Conservation (phyloP, 2,888 invertebrate species). For the Dicycla oo region DNA sequence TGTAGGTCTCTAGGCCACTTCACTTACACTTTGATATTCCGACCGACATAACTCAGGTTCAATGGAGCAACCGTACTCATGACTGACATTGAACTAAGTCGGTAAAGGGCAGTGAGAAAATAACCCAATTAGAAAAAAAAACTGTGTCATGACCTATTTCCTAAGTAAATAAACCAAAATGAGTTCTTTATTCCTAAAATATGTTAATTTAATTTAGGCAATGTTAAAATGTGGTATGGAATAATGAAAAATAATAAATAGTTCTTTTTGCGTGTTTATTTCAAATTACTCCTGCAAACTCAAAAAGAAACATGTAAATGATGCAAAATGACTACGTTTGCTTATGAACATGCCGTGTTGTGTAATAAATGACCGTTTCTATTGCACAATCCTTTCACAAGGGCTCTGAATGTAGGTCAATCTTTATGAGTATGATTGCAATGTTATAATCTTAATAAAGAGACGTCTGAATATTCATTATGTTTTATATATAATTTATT, state of each 20-base stretch:
- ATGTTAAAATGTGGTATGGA: slow-evolving; percentile 9
- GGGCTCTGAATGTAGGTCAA: slow-evolving; percentile 90
- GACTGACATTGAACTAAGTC: slow-evolving; percentile 91
- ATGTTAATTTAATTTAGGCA: slow-evolving; percentile 28
- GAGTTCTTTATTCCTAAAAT: slow-evolving; percentile 28
- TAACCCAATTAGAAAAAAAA: slow-evolving; percentile 84
- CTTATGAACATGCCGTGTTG: slow-evolving; percentile 88
- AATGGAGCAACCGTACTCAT: slow-evolving; percentile 92
- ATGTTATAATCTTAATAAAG: slow-evolving; percentile 69
- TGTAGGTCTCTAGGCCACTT: slow-evolving; percentile 97
- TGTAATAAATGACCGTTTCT: slow-evolving; percentile 90
- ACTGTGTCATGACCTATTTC: slow-evolving; percentile 86
- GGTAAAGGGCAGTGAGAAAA: slow-evolving; percentile 89
- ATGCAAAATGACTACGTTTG: slow-evolving; percentile 86
- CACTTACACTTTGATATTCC: slow-evolving; percentile 95
- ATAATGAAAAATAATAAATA: slow-evolving; percentile 63
- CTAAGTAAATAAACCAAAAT: slow-evolving; percentile 51
- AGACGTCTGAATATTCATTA: slow-evolving; percentile 17
- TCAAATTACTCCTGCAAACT: slow-evolving; percentile 61
- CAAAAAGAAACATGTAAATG: slow-evolving; percentile 80
- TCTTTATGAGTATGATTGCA: slow-evolving; percentile 85
- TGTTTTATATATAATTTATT: slow-evolving; percentile 9
- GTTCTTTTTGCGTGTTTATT: slow-evolving; percentile 71
- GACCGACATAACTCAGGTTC: slow-evolving; percentile 93
- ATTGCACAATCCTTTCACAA: slow-evolving; percentile 91